Base-by-base conservation (phyloP, 2,888 invertebrate species). In the Baccha elongata region DNA sequence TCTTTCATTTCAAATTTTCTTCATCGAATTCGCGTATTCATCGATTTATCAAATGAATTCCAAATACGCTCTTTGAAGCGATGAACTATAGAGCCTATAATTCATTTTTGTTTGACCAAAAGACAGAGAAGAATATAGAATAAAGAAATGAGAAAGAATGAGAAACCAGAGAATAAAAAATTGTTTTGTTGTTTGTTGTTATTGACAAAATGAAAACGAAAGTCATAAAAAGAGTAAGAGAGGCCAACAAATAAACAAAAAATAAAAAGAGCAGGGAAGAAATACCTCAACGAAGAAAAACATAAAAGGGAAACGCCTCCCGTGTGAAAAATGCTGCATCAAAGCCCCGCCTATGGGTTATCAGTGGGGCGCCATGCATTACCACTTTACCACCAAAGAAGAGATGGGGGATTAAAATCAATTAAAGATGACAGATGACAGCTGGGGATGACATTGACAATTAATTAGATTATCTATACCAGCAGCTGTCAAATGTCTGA, bases 141-240 rank as follows among this genome's bases (percentile, higher is more conserved):
- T n/a, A n/a, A n/a, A 42, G 32, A 50, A 29, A 35, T 29, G 42
- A 80, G 37, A 6, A 48, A 29, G 26, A 19, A 40, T 6, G 21
- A 46, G 55, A 73, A 40, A 7, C 1, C n/a, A 19, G 19, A 8
- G 29, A 1, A 32, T 32, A 35, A 15, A 64, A 69, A 15, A n/a
- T 29, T 37, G 29, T 44, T 72, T 75, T 81, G 65, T 81, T 81
- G 44, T 83, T 83, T 83, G 83, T 83, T 83, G 13, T 78, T 78
- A 78, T 83, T 83, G 83, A 83, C 72, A 46, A 78, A 78, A 48
- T 78, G 83, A 83, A 83, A 83, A 72, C 44, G 83, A 83, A 83
- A 76, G 83, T 81, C 52, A 15, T 21, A 15, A 58, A 76, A 65
- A 76, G 71, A 81, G 72, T 53, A 62, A 81, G 76, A 81, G 58